Conservation (phyloP, 2,113 vertebrate species). For the Epinephelus lanceolatus region DNA sequence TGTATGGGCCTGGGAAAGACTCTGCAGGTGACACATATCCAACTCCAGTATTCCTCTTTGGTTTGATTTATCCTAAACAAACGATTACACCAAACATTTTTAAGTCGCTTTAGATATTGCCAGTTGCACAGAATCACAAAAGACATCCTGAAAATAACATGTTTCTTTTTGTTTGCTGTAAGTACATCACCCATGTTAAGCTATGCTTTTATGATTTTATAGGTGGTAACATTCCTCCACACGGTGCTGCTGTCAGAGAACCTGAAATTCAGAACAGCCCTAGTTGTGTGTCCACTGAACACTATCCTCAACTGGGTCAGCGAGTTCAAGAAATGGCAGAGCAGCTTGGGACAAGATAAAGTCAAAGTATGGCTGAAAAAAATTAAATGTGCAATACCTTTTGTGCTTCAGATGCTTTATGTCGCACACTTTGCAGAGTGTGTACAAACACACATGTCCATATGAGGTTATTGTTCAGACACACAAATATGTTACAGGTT, state of each 20-base stretch:
- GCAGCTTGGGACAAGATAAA: slow-evolving; percentile 87
- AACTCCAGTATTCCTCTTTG: background rate
- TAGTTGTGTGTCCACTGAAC: slow-evolving; percentile 97
- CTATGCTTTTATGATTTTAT: slow-evolving; percentile 40
- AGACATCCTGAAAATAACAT: background rate
- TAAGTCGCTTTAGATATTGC: background rate
- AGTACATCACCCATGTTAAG: background rate
- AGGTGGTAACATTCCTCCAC: slow-evolving; percentile 98
- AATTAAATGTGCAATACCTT: no score
- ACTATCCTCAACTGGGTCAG: slow-evolving; percentile 96
- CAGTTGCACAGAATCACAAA: background rate
- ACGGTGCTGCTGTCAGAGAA: slow-evolving; percentile 89
- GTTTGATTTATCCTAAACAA: background rate
- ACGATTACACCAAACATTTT: background rate
- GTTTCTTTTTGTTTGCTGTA: background rate
- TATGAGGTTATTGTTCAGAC: background rate
- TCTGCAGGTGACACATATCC: slow-evolving; percentile 88
- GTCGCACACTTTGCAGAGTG: background rate
- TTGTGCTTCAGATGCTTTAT: background rate
- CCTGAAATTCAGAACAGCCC: slow-evolving; percentile 90
- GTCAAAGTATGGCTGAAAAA: slow-evolving; percentile 85
- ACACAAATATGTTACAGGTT: slow-evolving; percentile 82
- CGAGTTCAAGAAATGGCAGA: slow-evolving; percentile 97
- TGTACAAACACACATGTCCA: background rate
- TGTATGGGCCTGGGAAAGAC: slow-evolving; percentile 99